Conservation (phyloP, 2,888 invertebrate species). For the Torymus auratus region DNA sequence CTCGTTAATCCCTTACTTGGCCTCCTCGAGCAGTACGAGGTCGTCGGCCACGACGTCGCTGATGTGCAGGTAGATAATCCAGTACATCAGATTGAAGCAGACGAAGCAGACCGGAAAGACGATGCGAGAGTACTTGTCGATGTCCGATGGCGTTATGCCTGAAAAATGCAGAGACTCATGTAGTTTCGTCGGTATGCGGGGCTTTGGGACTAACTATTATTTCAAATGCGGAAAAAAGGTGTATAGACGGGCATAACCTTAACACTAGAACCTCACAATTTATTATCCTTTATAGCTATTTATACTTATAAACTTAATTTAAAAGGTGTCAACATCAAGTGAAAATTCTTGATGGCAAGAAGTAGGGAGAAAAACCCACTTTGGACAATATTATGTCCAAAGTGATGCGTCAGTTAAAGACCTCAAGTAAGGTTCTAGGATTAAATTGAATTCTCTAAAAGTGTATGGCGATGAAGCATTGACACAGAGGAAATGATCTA, state of each 20-base stretch:
- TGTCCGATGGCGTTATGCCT: constrained; percentile 95
- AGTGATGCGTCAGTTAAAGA: too few species aligned
- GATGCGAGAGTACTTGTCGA: constrained; percentile 99
- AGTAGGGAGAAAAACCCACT: too few species aligned
- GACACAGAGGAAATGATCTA: constrained; percentile 45
- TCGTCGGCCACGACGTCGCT: constrained; percentile 97
- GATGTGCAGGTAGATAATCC: constrained; percentile 97
- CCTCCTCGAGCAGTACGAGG: constrained; percentile 81
- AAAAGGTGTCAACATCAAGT: too few species aligned
- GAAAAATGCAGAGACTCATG: constrained; percentile 48
- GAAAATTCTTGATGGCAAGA: too few species aligned
- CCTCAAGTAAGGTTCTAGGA: constrained; percentile 16
- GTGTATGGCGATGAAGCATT: constrained; percentile 52
- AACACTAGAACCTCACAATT: constrained; percentile 26
- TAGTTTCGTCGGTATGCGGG: background rate
- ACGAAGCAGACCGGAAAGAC: constrained; percentile 99
- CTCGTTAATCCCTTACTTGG: constrained; percentile 67
- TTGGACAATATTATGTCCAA: too few species aligned
- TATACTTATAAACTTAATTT: too few species aligned
- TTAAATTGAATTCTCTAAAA: constrained; percentile 21
- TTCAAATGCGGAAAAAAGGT: constrained; percentile 9
- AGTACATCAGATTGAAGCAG: constrained; percentile 98
- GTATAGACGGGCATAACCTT: constrained; percentile 28
- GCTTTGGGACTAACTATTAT: too few species aligned
- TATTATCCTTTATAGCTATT: background rate